Percentiles rank a stretch among this genome's conserved stretches.
phyloP scores from a whole-genome alignment of 2,797 vertebrate species.

The Xerus rutilus region DNA sequence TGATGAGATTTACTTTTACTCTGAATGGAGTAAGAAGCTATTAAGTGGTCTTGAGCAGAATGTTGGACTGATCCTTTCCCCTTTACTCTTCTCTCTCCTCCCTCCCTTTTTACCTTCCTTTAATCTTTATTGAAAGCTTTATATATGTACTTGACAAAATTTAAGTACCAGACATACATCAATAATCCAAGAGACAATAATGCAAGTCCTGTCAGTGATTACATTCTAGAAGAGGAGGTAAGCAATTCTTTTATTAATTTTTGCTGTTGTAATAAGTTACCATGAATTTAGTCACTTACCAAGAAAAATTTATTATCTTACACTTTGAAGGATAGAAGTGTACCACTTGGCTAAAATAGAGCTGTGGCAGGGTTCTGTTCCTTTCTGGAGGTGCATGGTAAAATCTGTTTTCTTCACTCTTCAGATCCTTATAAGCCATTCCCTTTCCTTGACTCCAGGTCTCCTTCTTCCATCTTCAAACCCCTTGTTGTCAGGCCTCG shows the following conservation, averaged over 20 bases:
- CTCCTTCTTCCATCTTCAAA: background rate
- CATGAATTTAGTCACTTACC: background rate
- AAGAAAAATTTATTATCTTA: background rate
- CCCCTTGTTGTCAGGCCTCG: accelerated
- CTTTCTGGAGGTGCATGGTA: background rate
- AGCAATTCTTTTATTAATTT: background rate
- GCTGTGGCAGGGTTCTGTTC: background rate
- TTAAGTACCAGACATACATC: background rate
- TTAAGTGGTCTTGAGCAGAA: background rate
- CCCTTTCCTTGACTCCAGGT: background rate
- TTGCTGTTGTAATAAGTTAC: background rate
- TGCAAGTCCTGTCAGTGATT: background rate
- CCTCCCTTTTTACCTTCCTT: background rate
- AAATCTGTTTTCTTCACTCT: background rate
- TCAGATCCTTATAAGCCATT: background rate
- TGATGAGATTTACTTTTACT: background rate
- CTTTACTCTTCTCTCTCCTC: background rate
- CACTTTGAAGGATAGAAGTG: background rate
- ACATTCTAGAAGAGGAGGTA: background rate
- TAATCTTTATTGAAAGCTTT: background rate
- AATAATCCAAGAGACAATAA: background rate
- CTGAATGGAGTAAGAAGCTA: background rate
- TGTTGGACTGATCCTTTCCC: background rate
- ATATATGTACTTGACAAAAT: background rate
- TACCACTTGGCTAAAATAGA: background rate